Base-by-base conservation (phyloP, 2,888 invertebrate genomes). In the Microctonus aethiopoides region DNA sequence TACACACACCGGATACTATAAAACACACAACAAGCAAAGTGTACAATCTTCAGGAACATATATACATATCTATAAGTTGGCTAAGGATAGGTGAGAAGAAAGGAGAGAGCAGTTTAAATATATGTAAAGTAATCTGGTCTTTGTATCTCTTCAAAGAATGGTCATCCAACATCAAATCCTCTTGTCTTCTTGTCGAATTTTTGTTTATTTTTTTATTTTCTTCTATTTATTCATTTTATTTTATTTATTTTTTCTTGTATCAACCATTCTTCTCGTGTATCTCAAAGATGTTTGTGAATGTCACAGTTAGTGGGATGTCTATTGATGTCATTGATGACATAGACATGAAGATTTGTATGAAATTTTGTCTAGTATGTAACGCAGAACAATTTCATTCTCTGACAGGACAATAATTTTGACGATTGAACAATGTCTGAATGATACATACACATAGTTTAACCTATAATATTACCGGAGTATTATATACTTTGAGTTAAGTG, bases 51-150 rank as follows among this genome's bases (percentile, higher is more conserved):
- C 16, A 7, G 9, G 20, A 46, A 16, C 16, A 16, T 46, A 16
- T 46, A 46, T 46, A 16, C 1, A 39, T n/a, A n/a, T n/a, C n/a
- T n/a, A n/a, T n/a, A n/a, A n/a, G 39, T 39, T 39, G 6, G 9
- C 11, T 36, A 36, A 36, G 70, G 76, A 76, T 74, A 72, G 72
- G 71, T 73, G 74, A n/a, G n/a, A n/a, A n/a, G n/a, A n/a, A n/a
- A n/a, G n/a, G n/a, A n/a, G n/a, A 74, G 74, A 76, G 74, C 70
- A 70, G 68, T 76, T 39, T 39, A n/a, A 39, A 39, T 39, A 39
- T 39, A 39, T 39, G 39, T 39, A 78, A 75, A 72, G 77, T 77
- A 78, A 79, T 79, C 78, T 71, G 70, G 75, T 75, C 78, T 78
- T 77, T 39, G 16, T 20, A 46, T 46, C 46, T 16, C 16, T 46